phyloP scores from a whole-genome alignment of 1,140 invertebrate genomes.

The Zaprionus vittiger region DNA sequence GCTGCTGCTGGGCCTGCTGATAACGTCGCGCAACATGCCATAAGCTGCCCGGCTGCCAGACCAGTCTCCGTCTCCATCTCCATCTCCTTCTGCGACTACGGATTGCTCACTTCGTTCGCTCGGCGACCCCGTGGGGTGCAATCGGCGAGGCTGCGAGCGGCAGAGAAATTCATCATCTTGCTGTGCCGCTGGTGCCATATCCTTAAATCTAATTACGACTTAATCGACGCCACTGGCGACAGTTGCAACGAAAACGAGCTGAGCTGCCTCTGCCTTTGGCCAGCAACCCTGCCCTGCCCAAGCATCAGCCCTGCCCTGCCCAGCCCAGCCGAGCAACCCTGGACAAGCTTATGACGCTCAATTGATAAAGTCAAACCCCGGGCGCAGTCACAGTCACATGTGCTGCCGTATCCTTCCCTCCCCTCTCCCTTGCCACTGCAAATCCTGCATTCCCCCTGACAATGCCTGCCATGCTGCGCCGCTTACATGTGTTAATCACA shows the following conservation, averaged over 20 bases:
- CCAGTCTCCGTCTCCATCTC: constrained; percentile 27
- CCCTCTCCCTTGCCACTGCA: constrained; percentile 9
- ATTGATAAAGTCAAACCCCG: constrained; percentile 79
- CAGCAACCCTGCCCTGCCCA: constrained; percentile 22
- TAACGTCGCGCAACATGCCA: constrained; percentile 80
- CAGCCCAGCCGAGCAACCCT: constrained; percentile 47
- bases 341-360: constrained; percentile 75
- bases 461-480: constrained; percentile 56
- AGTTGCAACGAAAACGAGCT: constrained; percentile 73
- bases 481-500: constrained; percentile 84
- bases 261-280: constrained; percentile 5
- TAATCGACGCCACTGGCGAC: constrained; percentile 83
- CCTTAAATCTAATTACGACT: constrained; percentile 84
- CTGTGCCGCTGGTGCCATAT: constrained; percentile 82
- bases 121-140: constrained; percentile 59
- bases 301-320: too few species aligned
- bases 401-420: constrained; percentile 52
- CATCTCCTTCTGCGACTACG: constrained; percentile 15
- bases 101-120: constrained; percentile 73
- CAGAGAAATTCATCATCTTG: constrained; percentile 82
- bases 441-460: constrained; percentile 45
- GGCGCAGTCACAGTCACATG: constrained; percentile 61
- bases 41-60: constrained; percentile 64
- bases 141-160: constrained; percentile 35
- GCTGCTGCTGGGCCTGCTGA: constrained; percentile 56